Base-by-base conservation (phyloP, 2,888 invertebrate species). In the Leptopterna dolabrata region DNA sequence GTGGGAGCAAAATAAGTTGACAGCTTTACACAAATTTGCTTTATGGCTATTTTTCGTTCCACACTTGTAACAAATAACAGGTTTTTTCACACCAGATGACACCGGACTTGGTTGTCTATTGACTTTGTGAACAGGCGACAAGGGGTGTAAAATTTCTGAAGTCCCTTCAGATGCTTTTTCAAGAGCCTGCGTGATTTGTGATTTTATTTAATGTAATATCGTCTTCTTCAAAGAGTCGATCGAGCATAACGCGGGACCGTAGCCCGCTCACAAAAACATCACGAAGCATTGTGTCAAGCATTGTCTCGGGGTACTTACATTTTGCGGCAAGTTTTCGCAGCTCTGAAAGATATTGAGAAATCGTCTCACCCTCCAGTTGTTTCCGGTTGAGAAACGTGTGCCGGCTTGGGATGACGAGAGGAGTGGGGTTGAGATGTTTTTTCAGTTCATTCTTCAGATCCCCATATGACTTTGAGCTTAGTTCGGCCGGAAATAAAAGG, bases 221-320 rank as follows among this genome's bases (percentile, higher is more conserved):
- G 24, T 76, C 76, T 19, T 86, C 86, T n/a, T 76, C 76, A 27
- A 86, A 86, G n/a, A 86, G 27, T 2, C 86, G 24, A 29, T 86
- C 86, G 0, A 86, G 78, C 36, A 86, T 76, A 7, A 41, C 76
- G 1, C 45, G n/a, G n/a, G 86, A 86, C 14, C 76, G 76, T 19
- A 86, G 55, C 6, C 86, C 86, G 29, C 76, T 55, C 3, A 86
- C 86, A 51, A 86, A 86, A 1, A 78, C 86, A 41, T 86, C 86
- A 13, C 86, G 45, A 2, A 86, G 76, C 86, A 86, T 78, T 0
- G 11, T 16, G 27, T 76, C 24, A n/a, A 85, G 47, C 55, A 70
- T 82, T 30, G 82, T 36, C n/a, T n/a, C 63, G n/a, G 55, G 30
- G 30, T 82, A 82, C 41, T 82, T 55, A 41, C 82, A 82, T n/a